Percentiles rank a stretch among this genome's conserved stretches.
Conservation (phyloP, 2,888 invertebrate species). For the Troides oblongomaculatus region DNA sequence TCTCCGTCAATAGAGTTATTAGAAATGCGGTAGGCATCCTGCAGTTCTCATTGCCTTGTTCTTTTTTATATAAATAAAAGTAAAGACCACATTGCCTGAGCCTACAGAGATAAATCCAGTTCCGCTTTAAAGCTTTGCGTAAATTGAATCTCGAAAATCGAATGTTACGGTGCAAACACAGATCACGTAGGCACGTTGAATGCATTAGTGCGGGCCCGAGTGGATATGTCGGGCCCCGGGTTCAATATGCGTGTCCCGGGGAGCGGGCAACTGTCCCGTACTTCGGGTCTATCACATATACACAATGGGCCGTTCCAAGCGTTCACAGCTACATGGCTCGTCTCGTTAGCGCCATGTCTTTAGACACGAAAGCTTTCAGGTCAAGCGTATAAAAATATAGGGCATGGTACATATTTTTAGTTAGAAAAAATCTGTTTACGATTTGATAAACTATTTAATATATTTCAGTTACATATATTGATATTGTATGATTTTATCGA, state of each 20-base stretch:
- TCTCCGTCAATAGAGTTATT: too few species aligned
- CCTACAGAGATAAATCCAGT: constrained; percentile 17
- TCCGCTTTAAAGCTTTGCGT: constrained; percentile 21
- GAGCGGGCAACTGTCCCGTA: constrained; percentile 21
- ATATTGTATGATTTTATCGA: neutral
- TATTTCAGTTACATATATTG: neutral
- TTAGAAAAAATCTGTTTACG: neutral
- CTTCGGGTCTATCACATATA: constrained; percentile 12
- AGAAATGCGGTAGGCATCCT: too few species aligned
- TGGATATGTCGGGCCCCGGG: constrained; percentile 10
- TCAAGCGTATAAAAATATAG: constrained; percentile 19
- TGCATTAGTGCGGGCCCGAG: constrained; percentile 17
- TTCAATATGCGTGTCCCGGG: constrained; percentile 27
- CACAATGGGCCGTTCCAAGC: constrained; percentile 22
- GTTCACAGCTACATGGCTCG: constrained; percentile 7
- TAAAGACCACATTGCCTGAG: neutral
- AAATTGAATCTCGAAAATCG: constrained; percentile 27
- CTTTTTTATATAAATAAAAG: too few species aligned
- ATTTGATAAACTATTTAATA: neutral
- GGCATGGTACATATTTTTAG: constrained; percentile 6
- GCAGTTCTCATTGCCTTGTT: too few species aligned
- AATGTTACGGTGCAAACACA: constrained; percentile 26
- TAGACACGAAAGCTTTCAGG: constrained; percentile 8
- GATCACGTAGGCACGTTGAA: constrained; percentile 25
- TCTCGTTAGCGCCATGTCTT: constrained; percentile 17